Conservation (phyloP, 1,140 invertebrate genomes). For the Chrysomallon squamiferum region DNA sequence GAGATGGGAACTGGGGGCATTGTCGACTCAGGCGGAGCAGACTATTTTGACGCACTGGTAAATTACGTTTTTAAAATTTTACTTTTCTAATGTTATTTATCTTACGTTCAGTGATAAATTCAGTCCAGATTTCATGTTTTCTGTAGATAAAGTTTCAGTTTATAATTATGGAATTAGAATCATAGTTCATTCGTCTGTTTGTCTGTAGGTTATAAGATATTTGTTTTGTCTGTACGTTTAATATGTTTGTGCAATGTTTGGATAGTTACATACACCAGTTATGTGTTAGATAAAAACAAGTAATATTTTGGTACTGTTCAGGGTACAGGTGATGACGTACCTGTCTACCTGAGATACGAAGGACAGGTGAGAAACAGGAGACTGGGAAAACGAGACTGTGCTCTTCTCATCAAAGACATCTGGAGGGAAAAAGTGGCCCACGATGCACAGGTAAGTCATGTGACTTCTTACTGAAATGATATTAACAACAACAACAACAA, state of each 20-base stretch:
- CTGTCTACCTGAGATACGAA: constrained; percentile 52
- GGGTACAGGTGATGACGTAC: constrained; percentile 54
- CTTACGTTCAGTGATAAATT: background rate
- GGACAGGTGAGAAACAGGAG: constrained; percentile 56
- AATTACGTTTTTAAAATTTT: too few species aligned
- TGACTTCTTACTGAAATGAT: background rate
- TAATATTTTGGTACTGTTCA: too few species aligned
- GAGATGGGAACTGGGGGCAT: constrained; percentile 54
- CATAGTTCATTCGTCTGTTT: too few species aligned
- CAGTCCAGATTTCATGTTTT: background rate
- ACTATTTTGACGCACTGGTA: constrained; percentile 61
- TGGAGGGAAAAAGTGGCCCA: constrained; percentile 57
- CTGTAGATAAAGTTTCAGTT: background rate
- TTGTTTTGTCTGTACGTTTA: too few species aligned
- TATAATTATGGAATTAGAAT: background rate
- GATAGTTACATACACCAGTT: too few species aligned
- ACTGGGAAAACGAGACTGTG: constrained; percentile 56
- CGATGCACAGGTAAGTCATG: constrained; percentile 48
- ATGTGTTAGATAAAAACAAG: too few species aligned
- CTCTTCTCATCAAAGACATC: constrained; percentile 59
- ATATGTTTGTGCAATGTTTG: too few species aligned
- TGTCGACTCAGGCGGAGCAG: constrained; percentile 44
- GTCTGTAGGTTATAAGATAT: too few species aligned
- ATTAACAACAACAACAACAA: background rate
- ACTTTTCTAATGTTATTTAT: too few species aligned